Percentiles rank a stretch among this genome's conserved stretches.
phyloP scores from a whole-genome alignment of 2,113 vertebrate genomes.

The Ia io region DNA sequence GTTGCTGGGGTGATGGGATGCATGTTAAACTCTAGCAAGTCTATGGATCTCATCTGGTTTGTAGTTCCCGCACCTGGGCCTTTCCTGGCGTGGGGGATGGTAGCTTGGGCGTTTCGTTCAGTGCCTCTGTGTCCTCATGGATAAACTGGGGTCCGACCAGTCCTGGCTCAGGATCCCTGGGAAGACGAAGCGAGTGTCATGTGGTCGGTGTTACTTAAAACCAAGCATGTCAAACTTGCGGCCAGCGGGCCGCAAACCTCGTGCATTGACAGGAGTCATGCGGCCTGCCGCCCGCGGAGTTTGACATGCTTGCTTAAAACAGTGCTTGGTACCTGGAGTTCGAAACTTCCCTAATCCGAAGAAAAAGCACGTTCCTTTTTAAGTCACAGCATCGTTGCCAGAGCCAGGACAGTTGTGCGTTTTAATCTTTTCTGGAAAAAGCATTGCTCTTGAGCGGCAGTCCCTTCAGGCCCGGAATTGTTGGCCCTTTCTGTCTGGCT shows the following conservation, averaged over 20 bases:
- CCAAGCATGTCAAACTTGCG: too few species aligned
- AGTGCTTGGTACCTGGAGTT: neutral
- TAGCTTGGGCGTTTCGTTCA: neutral
- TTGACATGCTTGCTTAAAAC: neutral
- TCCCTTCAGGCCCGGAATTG: neutral
- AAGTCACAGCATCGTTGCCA: neutral
- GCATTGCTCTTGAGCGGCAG: neutral
- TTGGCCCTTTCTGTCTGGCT: neutral
- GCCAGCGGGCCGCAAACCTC: too few species aligned
- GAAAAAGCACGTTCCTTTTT: neutral
- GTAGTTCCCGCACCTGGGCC: neutral
- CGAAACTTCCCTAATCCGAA: neutral
- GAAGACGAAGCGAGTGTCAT: accelerated
- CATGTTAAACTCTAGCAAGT: neutral
- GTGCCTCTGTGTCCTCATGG: neutral
- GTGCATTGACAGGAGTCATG: too few species aligned
- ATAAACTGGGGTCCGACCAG: neutral
- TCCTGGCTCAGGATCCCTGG: neutral
- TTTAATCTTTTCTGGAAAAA: neutral
- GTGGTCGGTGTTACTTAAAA: too few species aligned
- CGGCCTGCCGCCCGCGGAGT: too few species aligned
- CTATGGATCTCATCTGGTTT: neutral
- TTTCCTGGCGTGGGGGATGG: neutral
- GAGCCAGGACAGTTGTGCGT: neutral
- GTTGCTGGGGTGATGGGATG: neutral